Conservation (phyloP, 2,888 invertebrate species). For the Pristionchus fissidentatus region DNA sequence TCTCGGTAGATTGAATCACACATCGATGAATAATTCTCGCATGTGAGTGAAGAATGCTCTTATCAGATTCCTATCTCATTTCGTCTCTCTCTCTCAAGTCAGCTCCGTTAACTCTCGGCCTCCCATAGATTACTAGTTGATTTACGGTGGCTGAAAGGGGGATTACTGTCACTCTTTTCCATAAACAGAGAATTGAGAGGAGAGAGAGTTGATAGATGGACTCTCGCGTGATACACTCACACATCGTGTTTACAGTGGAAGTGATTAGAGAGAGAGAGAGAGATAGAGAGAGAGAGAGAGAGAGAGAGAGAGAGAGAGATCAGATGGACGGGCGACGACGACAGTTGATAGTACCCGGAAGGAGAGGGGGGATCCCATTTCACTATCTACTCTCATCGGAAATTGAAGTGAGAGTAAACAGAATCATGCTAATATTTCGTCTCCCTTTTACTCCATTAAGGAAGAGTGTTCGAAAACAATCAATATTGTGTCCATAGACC, state of each 20-base stretch:
- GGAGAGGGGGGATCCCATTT: background rate
- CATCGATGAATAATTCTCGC: background rate
- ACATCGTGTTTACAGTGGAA: conserved; percentile 33
- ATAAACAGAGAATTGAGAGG: no score
- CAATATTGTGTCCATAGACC: no score
- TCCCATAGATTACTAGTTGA: conserved; percentile 5
- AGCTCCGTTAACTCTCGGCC: background rate
- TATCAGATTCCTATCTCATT: background rate
- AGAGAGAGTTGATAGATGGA: no score
- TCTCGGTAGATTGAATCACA: no score
- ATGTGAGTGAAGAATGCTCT: background rate
- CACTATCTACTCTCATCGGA: background rate
- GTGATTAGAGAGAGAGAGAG: background rate
- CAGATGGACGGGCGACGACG: background rate
- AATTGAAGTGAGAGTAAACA: no score
- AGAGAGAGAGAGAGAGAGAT: background rate
- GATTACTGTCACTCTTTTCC: background rate
- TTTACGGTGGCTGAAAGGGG: background rate
- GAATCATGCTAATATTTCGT: no score
- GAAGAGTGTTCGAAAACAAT: no score
- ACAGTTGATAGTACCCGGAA: background rate
- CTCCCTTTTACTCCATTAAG: no score
- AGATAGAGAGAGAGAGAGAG: no score
- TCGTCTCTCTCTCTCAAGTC: background rate
- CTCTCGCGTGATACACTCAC: background rate